Base-by-base conservation (phyloP, 2,797 vertebrate species). In the Eleutherodactylus coqui region DNA sequence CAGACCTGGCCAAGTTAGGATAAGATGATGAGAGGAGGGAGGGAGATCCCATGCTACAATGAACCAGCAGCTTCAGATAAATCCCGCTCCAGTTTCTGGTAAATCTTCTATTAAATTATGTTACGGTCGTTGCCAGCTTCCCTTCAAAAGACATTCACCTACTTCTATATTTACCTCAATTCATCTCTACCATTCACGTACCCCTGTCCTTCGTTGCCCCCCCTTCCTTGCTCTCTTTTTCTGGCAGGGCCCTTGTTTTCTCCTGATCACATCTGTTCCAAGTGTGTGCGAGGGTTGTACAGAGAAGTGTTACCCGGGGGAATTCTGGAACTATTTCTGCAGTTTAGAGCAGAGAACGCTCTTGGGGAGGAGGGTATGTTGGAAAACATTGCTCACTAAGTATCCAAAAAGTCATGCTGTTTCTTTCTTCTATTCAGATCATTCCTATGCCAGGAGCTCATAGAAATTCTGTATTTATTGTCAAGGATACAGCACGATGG, bases 211-310 rank as follows among this genome's bases (percentile, higher is more conserved):
- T 27, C 36, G 36, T 21, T 11, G 21, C 32, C 21, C 58, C 32
- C 75, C 49, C 13, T 58, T 29, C 2, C 43, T 79, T 58, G 62
- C 19, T 79, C 62, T 81, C 34, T 69, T 70, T n/a, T 79, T 38
- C 49, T 83, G 58, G 51, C 76, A 43, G 49, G 38, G 41, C 41
- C 43, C 86, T 80, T 79, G 64, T 79, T 75, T 80, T 87, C 76
- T 87, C 75, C 82, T 75, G 86, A 79, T 87, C 82, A 84, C 86
- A 87, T 87, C 82, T 87, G 86, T 87, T 87, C 86, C 82, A 87
- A 84, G 86, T 87, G 86, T 86, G 85, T 87, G 75, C 38, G 67
- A 83, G 82, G 82, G 86, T 87, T 87, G 86, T 51, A 84, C 67
- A 43, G 76, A 73, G 86, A 47, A 84, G 82, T 47, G 45, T 73